Percentiles rank a stretch among this genome's conserved stretches.
These are phyloP conservation scores for Philypnodon macrostomus DNA, from an alignment of 2,797 vertebrate species.

Conservation along the genomic window DNA sequence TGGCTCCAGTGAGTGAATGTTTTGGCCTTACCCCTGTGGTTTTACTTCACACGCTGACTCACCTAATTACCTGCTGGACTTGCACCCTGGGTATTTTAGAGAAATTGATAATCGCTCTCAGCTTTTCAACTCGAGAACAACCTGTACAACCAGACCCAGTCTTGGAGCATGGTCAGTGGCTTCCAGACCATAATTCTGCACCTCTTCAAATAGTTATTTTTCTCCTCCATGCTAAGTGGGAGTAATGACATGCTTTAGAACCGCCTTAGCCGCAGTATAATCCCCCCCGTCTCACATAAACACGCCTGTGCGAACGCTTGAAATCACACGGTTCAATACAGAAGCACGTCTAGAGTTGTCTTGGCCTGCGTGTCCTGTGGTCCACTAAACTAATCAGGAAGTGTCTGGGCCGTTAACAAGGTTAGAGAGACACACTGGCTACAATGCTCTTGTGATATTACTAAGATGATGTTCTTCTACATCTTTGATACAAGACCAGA, in stretches of 20 bases:
- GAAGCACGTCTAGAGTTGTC: constrained; percentile 26
- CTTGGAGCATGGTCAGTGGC: constrained; percentile 35
- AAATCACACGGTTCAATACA: constrained; percentile 17
- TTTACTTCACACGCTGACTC: constrained; percentile 48
- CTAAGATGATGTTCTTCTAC: constrained; percentile 6
- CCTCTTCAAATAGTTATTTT: constrained; percentile 64
- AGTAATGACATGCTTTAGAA: constrained; percentile 75
- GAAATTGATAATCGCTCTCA: constrained; percentile 41
- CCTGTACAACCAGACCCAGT: constrained; percentile 44
- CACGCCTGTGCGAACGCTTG: constrained; percentile 8
- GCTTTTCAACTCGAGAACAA: constrained; percentile 45
- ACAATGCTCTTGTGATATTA: constrained; percentile 9
- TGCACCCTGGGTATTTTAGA: constrained; percentile 23
- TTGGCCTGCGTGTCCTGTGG: constrained; percentile 50
- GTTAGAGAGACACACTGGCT: constrained; percentile 27
- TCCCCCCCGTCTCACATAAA: constrained; percentile 53
- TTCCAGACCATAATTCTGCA: constrained; percentile 54
- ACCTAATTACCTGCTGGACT: constrained; percentile 29
- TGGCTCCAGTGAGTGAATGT: too few relatives aligned
- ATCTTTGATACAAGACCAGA: constrained; percentile 1
- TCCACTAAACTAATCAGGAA: constrained; percentile 69
- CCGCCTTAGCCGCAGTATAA: constrained; percentile 63
- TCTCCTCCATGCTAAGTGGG: constrained; percentile 69
- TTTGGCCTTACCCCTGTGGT: background rate
- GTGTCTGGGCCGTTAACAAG: constrained; percentile 56